Conservation (phyloP, 2,113 vertebrate species). For the Pseudopipra pipra region DNA sequence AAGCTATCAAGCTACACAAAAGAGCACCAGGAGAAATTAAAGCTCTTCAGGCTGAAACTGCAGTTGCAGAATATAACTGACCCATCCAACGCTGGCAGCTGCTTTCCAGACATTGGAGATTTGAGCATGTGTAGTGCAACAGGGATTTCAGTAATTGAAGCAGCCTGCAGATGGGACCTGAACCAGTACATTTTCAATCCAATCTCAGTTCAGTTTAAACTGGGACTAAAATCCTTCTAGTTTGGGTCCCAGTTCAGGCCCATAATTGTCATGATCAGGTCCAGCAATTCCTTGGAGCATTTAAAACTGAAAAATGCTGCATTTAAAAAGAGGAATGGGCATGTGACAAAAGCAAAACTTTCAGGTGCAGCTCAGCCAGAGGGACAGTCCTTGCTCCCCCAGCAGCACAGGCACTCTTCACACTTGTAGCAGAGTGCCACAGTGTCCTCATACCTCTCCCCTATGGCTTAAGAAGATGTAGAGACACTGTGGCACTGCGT, state of each 20-base stretch:
- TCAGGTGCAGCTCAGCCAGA: not conserved
- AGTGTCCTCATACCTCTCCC: not conserved
- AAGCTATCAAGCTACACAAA: not conserved
- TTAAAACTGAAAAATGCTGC: not conserved
- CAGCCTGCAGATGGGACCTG: not conserved
- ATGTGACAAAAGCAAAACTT: not conserved
- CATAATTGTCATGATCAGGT: not conserved
- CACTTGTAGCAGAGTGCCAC: not conserved
- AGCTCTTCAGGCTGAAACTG: not conserved
- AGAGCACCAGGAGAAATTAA: not conserved
- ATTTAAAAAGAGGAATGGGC: not conserved
- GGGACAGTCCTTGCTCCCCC: not conserved
- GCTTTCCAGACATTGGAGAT: constrained; percentile 5
- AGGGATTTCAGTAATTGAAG: constrained; percentile 28
- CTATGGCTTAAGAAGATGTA: not conserved
- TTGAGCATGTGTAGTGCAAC: not conserved
- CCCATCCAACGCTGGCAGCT: not conserved
- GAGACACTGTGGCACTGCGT: accelerated
- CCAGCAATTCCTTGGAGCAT: not conserved
- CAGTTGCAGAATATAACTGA: not conserved
- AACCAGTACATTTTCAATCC: not conserved
- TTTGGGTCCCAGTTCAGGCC: not conserved
- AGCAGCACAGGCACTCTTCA: not conserved
- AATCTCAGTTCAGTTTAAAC: not conserved
- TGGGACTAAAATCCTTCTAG: not conserved